Evolutionary conservation across 2,888 invertebrate genomes (phyloP).

Genomic region (Drosophila longiperda): DNA sequence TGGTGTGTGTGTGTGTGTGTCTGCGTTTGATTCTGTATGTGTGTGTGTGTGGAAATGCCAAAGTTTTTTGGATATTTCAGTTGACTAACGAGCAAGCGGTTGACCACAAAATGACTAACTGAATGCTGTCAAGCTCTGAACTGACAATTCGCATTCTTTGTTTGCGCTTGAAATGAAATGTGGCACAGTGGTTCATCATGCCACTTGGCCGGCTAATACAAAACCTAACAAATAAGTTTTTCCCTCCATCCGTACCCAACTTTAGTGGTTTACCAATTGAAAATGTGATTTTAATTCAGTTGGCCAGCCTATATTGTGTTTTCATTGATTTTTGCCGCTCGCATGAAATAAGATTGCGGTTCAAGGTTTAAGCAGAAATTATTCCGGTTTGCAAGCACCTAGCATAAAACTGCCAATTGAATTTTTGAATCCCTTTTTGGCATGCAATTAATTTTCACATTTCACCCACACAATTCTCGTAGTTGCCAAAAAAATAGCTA

Average conservation of each 20-base stretch:
- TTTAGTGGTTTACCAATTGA: slow-evolving; percentile 1
- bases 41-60: slow-evolving; percentile 4
- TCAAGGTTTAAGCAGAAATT: neutral
- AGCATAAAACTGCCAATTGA: neutral
- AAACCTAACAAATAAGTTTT: neutral
- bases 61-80: slow-evolving; percentile 39
- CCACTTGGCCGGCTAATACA: slow-evolving; percentile 11
- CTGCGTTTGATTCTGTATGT: neutral
- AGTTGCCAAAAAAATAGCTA: slow-evolving; percentile 9
- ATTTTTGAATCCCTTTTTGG: slow-evolving; percentile 9
- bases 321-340: neutral
- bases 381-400: slow-evolving; percentile 3
- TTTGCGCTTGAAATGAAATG: slow-evolving; percentile 26
- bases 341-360: slow-evolving; percentile 19
- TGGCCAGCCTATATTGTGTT: neutral
- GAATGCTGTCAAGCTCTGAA: slow-evolving; percentile 29
- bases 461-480: slow-evolving; percentile 37
- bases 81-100: slow-evolving; percentile 54
- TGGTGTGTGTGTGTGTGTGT: neutral
- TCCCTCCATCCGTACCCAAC: neutral
- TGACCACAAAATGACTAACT: slow-evolving; percentile 60
- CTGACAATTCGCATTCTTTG: slow-evolving; percentile 16
- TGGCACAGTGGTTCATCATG: slow-evolving; percentile 25
- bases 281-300: slow-evolving; percentile 11
- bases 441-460: slow-evolving; percentile 37